These are phyloP conservation scores for Bubo bubo DNA, from an alignment of 2,113 vertebrate genomes.

Conservation along the genomic window DNA sequence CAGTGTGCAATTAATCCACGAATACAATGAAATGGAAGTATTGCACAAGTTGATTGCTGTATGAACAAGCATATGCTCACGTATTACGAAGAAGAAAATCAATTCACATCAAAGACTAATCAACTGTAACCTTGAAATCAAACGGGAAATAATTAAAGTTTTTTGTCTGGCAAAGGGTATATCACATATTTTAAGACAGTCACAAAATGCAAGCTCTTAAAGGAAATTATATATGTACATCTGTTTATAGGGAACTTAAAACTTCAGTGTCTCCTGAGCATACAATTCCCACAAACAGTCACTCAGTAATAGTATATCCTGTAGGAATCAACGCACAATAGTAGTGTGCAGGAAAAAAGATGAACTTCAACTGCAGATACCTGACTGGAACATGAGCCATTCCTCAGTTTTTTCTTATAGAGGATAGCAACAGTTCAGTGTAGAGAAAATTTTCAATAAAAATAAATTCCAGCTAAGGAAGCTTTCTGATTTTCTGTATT, in stretches of 20 bases:
- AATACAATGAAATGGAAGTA: background rate
- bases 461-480: background rate
- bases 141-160: background rate
- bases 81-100: background rate
- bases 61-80: background rate
- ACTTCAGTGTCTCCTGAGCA: background rate
- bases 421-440: background rate
- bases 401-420: background rate
- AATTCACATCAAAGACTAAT: background rate
- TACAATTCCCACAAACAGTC: background rate
- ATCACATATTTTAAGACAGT: background rate
- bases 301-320: background rate
- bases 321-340: background rate
- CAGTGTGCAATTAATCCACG: background rate
- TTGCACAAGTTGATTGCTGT: background rate
- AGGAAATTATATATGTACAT: background rate
- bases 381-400: background rate
- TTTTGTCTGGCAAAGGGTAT: background rate
- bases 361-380: background rate
- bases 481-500: background rate
- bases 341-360: background rate
- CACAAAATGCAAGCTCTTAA: background rate
- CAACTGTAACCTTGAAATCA: background rate
- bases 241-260: background rate
- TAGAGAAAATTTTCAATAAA: background rate